Percentiles rank a stretch among this genome's conserved stretches.
These are phyloP conservation scores for Drosophila maculinotata DNA, from an alignment of 2,888 invertebrate species.

Conservation along the genomic window DNA sequence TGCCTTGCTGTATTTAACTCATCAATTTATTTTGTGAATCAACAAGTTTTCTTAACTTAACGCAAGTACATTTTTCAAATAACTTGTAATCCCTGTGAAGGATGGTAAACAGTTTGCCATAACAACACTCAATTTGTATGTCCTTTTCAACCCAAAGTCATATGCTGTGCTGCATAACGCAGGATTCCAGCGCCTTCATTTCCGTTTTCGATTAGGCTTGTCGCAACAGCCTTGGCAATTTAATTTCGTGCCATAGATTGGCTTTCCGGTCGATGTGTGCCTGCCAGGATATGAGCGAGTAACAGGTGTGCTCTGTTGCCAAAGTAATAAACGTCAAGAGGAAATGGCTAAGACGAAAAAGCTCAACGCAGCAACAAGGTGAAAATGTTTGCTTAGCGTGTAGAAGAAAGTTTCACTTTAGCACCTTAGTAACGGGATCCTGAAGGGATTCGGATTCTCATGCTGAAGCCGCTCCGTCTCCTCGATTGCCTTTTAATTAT, in stretches of 20 bases:
- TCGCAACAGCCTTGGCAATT: slow-evolving; percentile 36
- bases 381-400: slow-evolving; percentile 42
- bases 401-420: slow-evolving; percentile 33
- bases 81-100: slow-evolving; percentile 1
- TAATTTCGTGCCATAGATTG: slow-evolving; percentile 59
- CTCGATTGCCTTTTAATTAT: slow-evolving; percentile 72
- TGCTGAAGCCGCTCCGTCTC: slow-evolving; percentile 14
- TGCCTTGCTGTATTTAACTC: no score
- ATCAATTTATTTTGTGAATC: not conserved
- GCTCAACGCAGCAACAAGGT: slow-evolving; percentile 32
- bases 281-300: slow-evolving; percentile 30
- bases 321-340: slow-evolving; percentile 35
- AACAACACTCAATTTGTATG: slow-evolving; percentile 8
- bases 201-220: slow-evolving; percentile 61
- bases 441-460: slow-evolving; percentile 10
- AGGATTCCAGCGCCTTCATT: slow-evolving; percentile 44
- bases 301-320: slow-evolving; percentile 60
- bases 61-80: not conserved
- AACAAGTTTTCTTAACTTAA: slow-evolving; percentile 5
- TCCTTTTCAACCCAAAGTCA: slow-evolving; percentile 2
- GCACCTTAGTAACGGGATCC: slow-evolving; percentile 20
- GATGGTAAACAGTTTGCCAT: slow-evolving; percentile 12
- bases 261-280: slow-evolving; percentile 31
- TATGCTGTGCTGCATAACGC: not conserved
- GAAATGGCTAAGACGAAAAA: slow-evolving; percentile 28